Evolutionary conservation across 2,888 invertebrate species (phyloP), one percentile per base, ranked within the genome.

Genomic region (Drosophila colorata): DNA sequence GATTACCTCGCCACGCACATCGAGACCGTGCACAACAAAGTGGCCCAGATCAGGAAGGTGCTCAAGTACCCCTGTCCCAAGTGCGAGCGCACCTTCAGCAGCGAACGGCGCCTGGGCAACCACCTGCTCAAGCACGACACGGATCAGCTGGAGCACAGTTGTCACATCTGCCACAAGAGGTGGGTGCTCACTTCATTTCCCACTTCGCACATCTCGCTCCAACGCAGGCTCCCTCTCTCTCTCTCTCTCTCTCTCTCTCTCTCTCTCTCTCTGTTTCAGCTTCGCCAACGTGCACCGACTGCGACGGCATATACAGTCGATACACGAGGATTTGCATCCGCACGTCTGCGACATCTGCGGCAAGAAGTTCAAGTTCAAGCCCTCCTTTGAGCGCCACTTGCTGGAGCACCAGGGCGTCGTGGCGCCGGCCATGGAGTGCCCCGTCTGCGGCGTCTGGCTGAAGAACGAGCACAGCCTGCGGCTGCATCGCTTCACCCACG

Each of bases 271-370:
- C 5, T 28, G 2, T 40, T 2, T 6, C 66, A 90, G 90, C 44
- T 90, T 89, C 58, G 80, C 78, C n/a, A 85, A 84, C 7, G 73
- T 86, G 8, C 85, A 89, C 37, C 78, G 87, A 4, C 69, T 91
- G 60, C 79, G 86, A 1, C 85, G 88, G 5, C 90, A 90, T 52
- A 87, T 88, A 14, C 85, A 86, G 35, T 89, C 86, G 18, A 88
- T 90, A 73, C 90, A 90, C 64, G 90, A 90, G 61, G 86, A 90
- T 57, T 46, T 84, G 43, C 78, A 81, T 47, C 86, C 83, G 2
- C 90, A 90, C 65, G 77, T 90, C 53, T 90, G 90, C 63, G 90
- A 90, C 41, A 86, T 89, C 33, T 90, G 90, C 51, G 90, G 90
- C 47, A 90, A 89, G 28, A 84, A 89, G 59, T 90, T 90, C 38